Evolutionary conservation across 2,888 invertebrate genomes (phyloP).

Genomic region (Drosophila mayaguana): DNA sequence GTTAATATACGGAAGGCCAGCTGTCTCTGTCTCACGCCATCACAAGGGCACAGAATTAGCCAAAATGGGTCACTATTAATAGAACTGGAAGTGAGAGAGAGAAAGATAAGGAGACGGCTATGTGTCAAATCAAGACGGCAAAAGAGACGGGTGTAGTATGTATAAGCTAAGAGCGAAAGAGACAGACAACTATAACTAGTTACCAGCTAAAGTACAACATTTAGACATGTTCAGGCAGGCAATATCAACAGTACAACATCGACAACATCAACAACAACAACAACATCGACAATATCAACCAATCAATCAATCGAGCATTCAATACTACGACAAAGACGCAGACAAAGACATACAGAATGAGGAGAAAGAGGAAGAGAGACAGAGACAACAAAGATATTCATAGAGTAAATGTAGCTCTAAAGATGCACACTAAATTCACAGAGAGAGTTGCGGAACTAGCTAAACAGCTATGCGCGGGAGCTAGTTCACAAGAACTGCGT

Average conservation of each 20-base stretch:
- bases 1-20: neutral
- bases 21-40: neutral
- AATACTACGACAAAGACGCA: conserved; percentile 21
- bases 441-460: neutral
- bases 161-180: conserved; percentile 1
- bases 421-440: conserved; percentile 20
- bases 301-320: conserved; percentile 23
- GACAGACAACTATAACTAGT: conserved; percentile 6
- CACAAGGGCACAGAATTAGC: neutral
- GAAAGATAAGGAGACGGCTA: neutral
- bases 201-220: conserved; percentile 10
- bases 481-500: neutral
- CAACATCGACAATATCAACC: conserved; percentile 12
- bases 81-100: neutral
- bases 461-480: neutral
- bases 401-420: conserved; percentile 6
- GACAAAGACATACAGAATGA: conserved; percentile 3
- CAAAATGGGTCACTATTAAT: neutral
- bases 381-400: conserved; percentile 22
- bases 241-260: conserved; percentile 20
- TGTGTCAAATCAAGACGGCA: neutral
- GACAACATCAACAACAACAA: conserved; percentile 16
- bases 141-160: too few species aligned
- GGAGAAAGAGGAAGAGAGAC: conserved; percentile 4
- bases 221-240: conserved; percentile 11